Evolutionary conservation across 1,140 invertebrate species (phyloP).

Genomic region (Semibalanus balanoides): DNA sequence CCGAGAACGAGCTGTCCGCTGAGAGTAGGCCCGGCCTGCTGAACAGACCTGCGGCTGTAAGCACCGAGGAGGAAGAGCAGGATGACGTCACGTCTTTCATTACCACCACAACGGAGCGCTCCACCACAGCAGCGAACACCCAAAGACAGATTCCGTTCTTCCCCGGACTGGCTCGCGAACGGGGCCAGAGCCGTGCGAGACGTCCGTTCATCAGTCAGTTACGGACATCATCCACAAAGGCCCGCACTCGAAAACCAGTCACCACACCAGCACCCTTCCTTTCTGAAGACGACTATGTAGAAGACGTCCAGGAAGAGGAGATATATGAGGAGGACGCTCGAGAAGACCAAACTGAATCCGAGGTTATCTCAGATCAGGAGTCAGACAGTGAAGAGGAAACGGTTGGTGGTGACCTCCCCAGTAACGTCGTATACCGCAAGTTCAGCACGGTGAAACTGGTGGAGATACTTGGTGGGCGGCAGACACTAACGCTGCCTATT

Average conservation of each 20-base stretch:
- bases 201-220: not conserved
- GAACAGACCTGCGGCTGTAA: not conserved
- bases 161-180: not conserved
- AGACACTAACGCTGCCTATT: slow-evolving; percentile 22
- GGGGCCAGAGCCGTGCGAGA: not conserved
- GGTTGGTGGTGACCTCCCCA: slow-evolving; percentile 7
- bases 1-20: not conserved
- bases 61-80: not conserved
- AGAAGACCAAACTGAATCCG: no score
- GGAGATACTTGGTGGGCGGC: slow-evolving; percentile 24
- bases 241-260: not conserved
- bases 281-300: no score
- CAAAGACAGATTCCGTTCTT: not conserved
- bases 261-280: no score
- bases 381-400: not conserved
- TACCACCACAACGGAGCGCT: not conserved
- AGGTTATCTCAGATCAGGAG: no score
- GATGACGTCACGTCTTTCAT: not conserved
- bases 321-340: no score
- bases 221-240: not conserved
- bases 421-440: slow-evolving; percentile 23
- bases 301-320: no score
- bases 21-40: not conserved
- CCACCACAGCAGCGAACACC: not conserved
- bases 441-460: slow-evolving; percentile 24